These are phyloP conservation scores for Microtus montanus DNA, from an alignment of 2,113 vertebrate species.

Conservation along the genomic window DNA sequence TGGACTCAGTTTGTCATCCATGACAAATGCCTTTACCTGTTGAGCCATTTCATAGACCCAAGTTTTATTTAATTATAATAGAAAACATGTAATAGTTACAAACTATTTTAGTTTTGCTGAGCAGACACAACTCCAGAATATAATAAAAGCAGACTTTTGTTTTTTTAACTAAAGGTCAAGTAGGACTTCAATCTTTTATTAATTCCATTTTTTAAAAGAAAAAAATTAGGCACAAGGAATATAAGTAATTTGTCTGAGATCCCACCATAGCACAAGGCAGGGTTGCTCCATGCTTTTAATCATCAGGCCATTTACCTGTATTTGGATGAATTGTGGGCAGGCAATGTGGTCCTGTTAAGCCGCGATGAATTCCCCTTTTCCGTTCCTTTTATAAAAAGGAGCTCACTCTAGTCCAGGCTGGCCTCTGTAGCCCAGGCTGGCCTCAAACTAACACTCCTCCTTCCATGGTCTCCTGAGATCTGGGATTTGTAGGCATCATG, in stretches of 20 bases:
- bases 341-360: conserved; percentile 22
- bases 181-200: not conserved
- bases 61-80: not conserved
- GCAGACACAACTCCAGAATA: not conserved
- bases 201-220: conserved; percentile 37
- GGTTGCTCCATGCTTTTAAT: not conserved
- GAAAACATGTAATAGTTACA: not conserved
- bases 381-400: not conserved
- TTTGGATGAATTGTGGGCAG: not conserved
- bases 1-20: not conserved
- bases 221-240: not conserved
- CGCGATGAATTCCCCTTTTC: not conserved
- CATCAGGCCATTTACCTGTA: not conserved
- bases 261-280: not conserved
- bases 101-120: not conserved
- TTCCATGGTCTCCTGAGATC: not conserved
- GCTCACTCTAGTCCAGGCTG: not conserved
- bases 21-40: not conserved
- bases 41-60: not conserved
- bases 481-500: not conserved
- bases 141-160: conserved; percentile 4
- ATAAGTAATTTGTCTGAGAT: not conserved
- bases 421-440: not conserved
- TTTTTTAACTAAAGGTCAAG: not conserved
- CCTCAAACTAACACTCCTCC: not conserved